These are phyloP conservation scores for Dinocampus coccinellae DNA, from an alignment of 2,888 invertebrate species.

Conservation along the genomic window DNA sequence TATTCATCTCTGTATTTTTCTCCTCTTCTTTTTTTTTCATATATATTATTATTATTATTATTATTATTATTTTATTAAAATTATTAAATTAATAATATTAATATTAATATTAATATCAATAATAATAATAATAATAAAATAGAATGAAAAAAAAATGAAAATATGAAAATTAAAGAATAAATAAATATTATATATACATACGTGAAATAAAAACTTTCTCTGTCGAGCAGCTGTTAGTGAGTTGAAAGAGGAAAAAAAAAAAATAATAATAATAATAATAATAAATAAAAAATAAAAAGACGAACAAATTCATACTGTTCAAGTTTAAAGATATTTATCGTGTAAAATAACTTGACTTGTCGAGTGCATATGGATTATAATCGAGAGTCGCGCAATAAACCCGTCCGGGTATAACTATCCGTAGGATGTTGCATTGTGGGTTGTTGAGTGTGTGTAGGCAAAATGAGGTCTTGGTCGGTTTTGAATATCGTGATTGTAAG, in stretches of 20 bases:
- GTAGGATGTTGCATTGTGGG: constrained; percentile 51
- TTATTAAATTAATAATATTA: neutral
- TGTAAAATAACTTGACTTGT: constrained; percentile 1
- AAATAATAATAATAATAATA: too few relatives aligned
- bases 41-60: too few relatives aligned
- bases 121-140: neutral
- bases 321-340: constrained; percentile 13
- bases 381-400: constrained; percentile 11
- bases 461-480: constrained; percentile 55
- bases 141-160: neutral
- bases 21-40: too few relatives aligned
- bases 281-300: too few relatives aligned
- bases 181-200: neutral
- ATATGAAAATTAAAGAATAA: neutral
- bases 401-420: constrained; percentile 31
- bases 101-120: neutral
- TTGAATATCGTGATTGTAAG: constrained; percentile 31
- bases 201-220: neutral
- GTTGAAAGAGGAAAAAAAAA: neutral
- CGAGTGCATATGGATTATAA: constrained; percentile 1
- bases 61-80: too few relatives aligned
- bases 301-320: neutral
- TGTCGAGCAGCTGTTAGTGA: neutral
- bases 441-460: constrained; percentile 54
- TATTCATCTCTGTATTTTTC: neutral